Evolutionary conservation across 2,113 vertebrate species (phyloP), one percentile per base, ranked within the genome.

Genomic region (Australoheros scitulus): DNA sequence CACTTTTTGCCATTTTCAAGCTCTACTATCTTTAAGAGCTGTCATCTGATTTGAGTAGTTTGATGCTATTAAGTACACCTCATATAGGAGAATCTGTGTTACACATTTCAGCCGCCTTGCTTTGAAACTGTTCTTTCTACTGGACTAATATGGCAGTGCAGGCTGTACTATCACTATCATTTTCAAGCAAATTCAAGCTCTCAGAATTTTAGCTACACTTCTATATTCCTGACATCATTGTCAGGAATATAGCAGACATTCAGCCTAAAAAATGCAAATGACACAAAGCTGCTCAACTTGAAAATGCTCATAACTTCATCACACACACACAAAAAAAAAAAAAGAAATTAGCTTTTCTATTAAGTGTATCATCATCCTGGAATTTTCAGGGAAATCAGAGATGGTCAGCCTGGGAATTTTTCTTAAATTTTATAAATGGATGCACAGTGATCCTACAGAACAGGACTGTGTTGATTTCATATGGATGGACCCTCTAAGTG

Each of bases 51-150:
- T 17, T 24, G 0, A 15, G 13, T 43, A 43, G 63, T 15, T 65
- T 24, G 63, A 2, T n/a, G 4, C n/a, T 0, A 36, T 36, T 9
- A 38, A 65, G 1, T 24, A 43, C 0, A 43, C 7, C 63, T 13
- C 36, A 65, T 10, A 43, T 41, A 24, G 43, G 2, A 13, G n/a
- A 43, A 65, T 65, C n/a, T 65, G 63, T 65, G 13, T 65, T 43
- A 43, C 36, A 65, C 9, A 47, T 0, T 65, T 65, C 0, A 43
- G 63, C 3, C n/a, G 36, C 63, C 36, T 2, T 15, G 38, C 61
- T 64, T n/a, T 64, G n/a, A 64, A 64, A n/a, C 61, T 41, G n/a
- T 43, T 65, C 36, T 24, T 65, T 43, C 36, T 43, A 65, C 5
- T 14, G 13, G 43, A 11, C 43, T 47, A 38, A 2, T 0, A 24